Percentiles rank a stretch among this genome's conserved stretches.
Evolutionary conservation across 2,888 invertebrate species (phyloP).

Genomic region (Drosophila basisetae): DNA sequence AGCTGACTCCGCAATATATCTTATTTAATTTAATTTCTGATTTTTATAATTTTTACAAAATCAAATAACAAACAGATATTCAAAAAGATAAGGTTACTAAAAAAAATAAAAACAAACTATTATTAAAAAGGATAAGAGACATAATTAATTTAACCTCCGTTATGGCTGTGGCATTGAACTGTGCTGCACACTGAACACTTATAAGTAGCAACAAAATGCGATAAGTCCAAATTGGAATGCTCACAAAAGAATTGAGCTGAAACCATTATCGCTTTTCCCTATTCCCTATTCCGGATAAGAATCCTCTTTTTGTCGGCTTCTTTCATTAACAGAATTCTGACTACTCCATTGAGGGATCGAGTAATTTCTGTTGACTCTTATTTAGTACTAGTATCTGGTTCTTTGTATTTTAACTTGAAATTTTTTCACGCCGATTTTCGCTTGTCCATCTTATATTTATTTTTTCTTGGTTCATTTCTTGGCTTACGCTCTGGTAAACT

Average conservation of each 20-base stretch:
- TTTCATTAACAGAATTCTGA: constrained; percentile 20
- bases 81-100: no score
- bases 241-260: constrained; percentile 20
- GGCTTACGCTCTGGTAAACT: constrained; percentile 48
- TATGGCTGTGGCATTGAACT: neutral
- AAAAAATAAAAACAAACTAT: no score
- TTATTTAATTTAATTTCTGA: neutral
- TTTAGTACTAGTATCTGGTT: constrained; percentile 12
- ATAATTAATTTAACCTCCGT: neutral
- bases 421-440: constrained; percentile 37
- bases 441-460: constrained; percentile 16
- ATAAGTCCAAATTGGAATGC: constrained; percentile 2
- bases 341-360: constrained; percentile 24
- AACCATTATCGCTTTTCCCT: constrained; percentile 19
- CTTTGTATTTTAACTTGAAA: constrained; percentile 16
- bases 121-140: neutral
- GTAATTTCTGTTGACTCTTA: constrained; percentile 25
- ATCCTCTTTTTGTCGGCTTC: constrained; percentile 15
- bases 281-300: neutral
- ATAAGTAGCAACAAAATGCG: constrained; percentile 8
- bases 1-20: constrained; percentile 39
- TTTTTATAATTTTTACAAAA: neutral
- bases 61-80: no score
- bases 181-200: neutral
- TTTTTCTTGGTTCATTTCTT: constrained; percentile 31